Evolutionary conservation across 1,140 invertebrate species (phyloP), one percentile per base, ranked within the genome.

Genomic region (Elysia chlorotica): DNA sequence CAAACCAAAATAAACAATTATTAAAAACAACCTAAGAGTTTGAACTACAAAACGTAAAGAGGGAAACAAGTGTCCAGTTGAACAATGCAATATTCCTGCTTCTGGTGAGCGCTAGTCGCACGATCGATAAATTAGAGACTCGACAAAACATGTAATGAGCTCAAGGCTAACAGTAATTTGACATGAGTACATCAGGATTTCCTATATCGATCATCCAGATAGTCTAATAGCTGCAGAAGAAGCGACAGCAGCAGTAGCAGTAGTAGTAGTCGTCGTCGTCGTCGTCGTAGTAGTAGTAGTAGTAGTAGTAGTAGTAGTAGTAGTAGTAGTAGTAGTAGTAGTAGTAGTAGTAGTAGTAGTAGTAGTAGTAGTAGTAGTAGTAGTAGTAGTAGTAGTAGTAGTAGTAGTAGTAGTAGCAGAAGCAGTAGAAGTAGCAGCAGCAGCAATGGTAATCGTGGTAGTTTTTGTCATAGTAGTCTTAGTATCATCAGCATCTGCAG

Each of bases 261-360:
- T 59, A 59, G 57, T 59, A 59, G 57, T 59, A 19, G 57, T 59
- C 14, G 57, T 59, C 14, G 57, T 59, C 14, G 57, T 59, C 14
- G 57, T 59, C 14, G 57, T 59, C 14, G 57, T 59, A 59, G 57
- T 59, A 59, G 57, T 59, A 59, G 57, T 59, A 59, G 57, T 59
- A 59, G 57, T 59, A 59, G 57, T 59, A 59, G 57, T 59, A 59
- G 57, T 59, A 17, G 57, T 59, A 17, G 57, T 59, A 17, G 57
- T 59, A 17, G 57, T 59, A 17, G 57, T 28, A 17, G 6, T 28
- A 17, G 57, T 59, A 17, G 57, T 28, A 17, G 57, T 28, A 17
- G 57, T 28, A 17, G 57, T 28, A 17, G 57, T 28, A 17, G 57
- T 59, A 25, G 57, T 25, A 17, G 57, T 59, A 59, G 57, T 59